A percentile compares a stretch with the other conserved stretches of the same genome.
phyloP scores from a whole-genome alignment of 2,797 vertebrate genomes.

The Liasis olivaceus region DNA sequence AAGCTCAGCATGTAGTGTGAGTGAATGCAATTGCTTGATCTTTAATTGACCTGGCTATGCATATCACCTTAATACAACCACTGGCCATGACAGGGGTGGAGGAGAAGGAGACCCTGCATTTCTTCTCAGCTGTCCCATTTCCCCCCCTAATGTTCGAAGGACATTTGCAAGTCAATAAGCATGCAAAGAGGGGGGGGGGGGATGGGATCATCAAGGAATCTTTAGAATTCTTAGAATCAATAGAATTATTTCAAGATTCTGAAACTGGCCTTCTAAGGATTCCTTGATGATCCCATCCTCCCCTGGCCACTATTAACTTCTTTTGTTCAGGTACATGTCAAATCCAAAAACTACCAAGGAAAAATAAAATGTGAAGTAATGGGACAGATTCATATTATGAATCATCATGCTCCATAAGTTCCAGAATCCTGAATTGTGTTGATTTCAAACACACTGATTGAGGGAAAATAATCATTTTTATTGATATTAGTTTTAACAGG shows the following conservation, averaged over 20 bases:
- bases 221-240: not conserved
- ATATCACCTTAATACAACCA: not conserved
- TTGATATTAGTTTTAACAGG: not conserved
- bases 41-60: not conserved
- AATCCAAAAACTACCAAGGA: not conserved
- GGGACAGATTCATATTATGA: not conserved
- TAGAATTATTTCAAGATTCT: not conserved
- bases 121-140: not conserved
- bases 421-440: not conserved
- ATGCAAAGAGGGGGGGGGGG: not conserved
- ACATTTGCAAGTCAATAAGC: not conserved
- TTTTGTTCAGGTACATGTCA: not conserved
- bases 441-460: not conserved
- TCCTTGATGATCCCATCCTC: not conserved
- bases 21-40: not conserved
- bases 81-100: not conserved
- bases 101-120: not conserved
- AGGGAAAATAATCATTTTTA: not conserved
- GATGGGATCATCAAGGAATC: not conserved
- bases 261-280: not conserved
- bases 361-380: not conserved
- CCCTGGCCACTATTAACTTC: not conserved
- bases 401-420: not conserved
- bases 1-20: not conserved
- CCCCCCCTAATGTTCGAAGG: not conserved